phyloP scores from a whole-genome alignment of 2,888 invertebrate genomes.

The Physocephala rufipes region DNA sequence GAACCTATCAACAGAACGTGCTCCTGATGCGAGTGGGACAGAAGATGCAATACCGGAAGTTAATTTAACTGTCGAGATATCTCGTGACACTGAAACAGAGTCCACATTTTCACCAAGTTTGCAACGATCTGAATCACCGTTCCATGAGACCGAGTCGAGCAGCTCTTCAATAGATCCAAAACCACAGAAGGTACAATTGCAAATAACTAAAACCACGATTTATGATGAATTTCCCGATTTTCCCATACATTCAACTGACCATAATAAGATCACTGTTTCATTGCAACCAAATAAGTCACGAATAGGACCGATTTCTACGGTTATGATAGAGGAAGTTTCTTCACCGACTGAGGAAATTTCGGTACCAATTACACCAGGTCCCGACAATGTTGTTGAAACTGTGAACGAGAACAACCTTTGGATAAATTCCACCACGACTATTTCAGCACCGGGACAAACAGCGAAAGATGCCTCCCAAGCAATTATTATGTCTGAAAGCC shows the following conservation, averaged over 20 bases:
- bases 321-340: slow-evolving; percentile 69
- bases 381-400: slow-evolving; percentile 54
- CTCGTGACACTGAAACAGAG: slow-evolving; percentile 51
- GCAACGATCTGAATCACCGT: slow-evolving; percentile 45
- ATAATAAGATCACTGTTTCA: slow-evolving; percentile 56
- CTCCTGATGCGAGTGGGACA: not conserved
- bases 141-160: slow-evolving; percentile 30
- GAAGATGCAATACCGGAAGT: slow-evolving; percentile 52
- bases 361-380: slow-evolving; percentile 67
- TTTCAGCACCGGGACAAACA: slow-evolving; percentile 44
- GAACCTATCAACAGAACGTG: not conserved
- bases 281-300: slow-evolving; percentile 51
- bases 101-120: slow-evolving; percentile 52
- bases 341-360: slow-evolving; percentile 66
- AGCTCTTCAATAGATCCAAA: slow-evolving; percentile 34
- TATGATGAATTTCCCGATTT: slow-evolving; percentile 55
- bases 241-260: slow-evolving; percentile 52
- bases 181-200: slow-evolving; percentile 54
- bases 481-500: slow-evolving; percentile 56
- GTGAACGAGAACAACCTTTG: slow-evolving; percentile 53
- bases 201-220: slow-evolving; percentile 59
- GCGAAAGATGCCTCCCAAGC: slow-evolving; percentile 52
- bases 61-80: slow-evolving; percentile 58
- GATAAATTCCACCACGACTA: slow-evolving; percentile 47
- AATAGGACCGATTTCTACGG: slow-evolving; percentile 64